Evolutionary conservation across 2,797 vertebrate species (phyloP).

Genomic region (Craterocephalus amniculus): DNA sequence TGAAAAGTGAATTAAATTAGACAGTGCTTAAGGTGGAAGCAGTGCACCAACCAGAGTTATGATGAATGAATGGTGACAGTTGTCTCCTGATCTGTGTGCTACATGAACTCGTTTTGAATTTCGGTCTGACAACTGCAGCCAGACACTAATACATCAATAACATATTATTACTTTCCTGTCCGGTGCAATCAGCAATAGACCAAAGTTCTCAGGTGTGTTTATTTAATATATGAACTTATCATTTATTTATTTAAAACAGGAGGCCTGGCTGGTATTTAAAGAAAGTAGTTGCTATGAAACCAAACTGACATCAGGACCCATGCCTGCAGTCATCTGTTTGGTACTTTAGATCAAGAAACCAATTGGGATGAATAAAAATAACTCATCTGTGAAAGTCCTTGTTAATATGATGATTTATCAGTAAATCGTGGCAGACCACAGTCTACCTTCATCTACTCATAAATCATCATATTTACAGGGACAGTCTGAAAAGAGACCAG

Average conservation of each 20-base stretch:
- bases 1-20: conserved; percentile 72
- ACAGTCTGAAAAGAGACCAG: neutral
- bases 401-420: conserved; percentile 1
- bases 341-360: neutral
- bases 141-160: conserved; percentile 72
- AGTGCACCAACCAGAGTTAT: conserved; percentile 45
- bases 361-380: neutral
- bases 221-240: conserved; percentile 48
- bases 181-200: conserved; percentile 54
- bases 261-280: neutral
- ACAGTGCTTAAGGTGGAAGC: conserved; percentile 75
- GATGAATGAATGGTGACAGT: conserved; percentile 77
- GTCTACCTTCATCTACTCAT: no score
- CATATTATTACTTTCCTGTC: conserved; percentile 66
- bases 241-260: no score
- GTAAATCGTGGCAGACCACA: neutral
- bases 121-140: conserved; percentile 68
- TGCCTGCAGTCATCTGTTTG: neutral
- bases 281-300: conserved; percentile 17
- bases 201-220: conserved; percentile 53
- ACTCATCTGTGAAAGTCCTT: no score
- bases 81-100: conserved; percentile 60
- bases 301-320: conserved; percentile 7
- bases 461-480: no score
- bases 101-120: conserved; percentile 54